Evolutionary conservation across 2,113 vertebrate species (phyloP), one percentile per base, ranked within the genome.

Genomic region (Vulpes vulpes): DNA sequence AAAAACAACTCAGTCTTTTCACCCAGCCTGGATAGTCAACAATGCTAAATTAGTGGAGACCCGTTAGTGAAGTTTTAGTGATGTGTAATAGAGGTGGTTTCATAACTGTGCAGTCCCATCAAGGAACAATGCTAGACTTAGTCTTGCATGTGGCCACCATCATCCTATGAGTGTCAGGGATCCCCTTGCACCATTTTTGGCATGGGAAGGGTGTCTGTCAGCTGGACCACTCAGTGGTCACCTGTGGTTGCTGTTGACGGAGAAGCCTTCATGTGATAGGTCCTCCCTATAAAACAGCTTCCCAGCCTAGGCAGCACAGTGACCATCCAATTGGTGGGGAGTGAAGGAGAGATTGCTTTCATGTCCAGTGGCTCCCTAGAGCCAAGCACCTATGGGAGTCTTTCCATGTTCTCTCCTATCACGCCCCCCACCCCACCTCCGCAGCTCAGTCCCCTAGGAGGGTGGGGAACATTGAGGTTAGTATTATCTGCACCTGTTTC

Each of bases 401-500:
- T 76, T 57, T 38, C 10, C 57, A 12, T 10, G 7, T 51, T 4
- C 30, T 79, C 69, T 27, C 35, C 17, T 11, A 43, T 43, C 43
- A 43, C 6, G 7, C 1, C 43, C 43, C 43, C 43, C 43, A 5
- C 43, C 43, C 22, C 2, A 0, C 19, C 8, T 25, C 25, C 43
- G 10, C 27, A 20, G 32, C 53, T 17, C 27, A 20, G 32, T 35
- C 3, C 67, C 59, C 64, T 35, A 51, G 51, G 15, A 67, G 5
- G 4, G 32, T 0, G 0, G 55, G 55, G 35, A 17, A 32, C 53
- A 73, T n/a, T 6, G 35, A 17, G 2, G 3, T 62, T 51, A 57
- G n/a, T 16, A 3, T 15, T 23, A 2, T 16, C 32, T 59, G 3
- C 20, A n/a, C 0, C 19, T 11, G 0, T 0, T 3, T 69, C 32